Percentiles rank a stretch among this genome's conserved stretches.
phyloP scores from a whole-genome alignment of 2,888 invertebrate species.

The Pyrrhosoma nymphula region DNA sequence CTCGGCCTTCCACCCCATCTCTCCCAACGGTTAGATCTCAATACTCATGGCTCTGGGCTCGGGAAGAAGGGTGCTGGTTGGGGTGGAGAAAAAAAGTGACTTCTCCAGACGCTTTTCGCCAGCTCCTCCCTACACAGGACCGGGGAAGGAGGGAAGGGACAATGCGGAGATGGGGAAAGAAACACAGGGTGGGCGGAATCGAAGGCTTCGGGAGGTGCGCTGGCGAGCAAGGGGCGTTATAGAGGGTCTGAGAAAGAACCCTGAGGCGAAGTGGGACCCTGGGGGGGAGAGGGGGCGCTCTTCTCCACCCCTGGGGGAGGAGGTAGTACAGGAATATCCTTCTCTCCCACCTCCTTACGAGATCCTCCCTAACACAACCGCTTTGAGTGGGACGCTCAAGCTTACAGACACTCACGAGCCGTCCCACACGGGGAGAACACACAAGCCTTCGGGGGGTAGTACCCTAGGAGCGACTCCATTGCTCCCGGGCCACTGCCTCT shows the following conservation, averaged over 20 bases:
- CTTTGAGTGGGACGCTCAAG: neutral
- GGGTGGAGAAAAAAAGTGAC: neutral
- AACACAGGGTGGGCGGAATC: neutral
- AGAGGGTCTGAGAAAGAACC: neutral
- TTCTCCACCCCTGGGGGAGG: neutral
- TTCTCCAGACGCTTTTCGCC: neutral
- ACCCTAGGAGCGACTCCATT: neutral
- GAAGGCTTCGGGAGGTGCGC: neutral
- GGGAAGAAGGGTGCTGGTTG: neutral
- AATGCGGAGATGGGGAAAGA: neutral
- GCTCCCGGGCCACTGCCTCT: constrained; percentile 12
- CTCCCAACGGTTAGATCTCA: constrained; percentile 17
- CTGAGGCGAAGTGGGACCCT: neutral
- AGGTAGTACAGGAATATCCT: neutral
- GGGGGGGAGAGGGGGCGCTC: neutral
- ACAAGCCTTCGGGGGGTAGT: neutral
- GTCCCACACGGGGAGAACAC: neutral
- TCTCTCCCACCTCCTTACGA: neutral
- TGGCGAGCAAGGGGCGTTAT: neutral
- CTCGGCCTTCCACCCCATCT: neutral
- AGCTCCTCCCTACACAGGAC: neutral
- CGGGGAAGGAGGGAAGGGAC: neutral
- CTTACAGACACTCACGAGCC: neutral
- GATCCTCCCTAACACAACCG: neutral
- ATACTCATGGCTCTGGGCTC: neutral